Percentiles rank a stretch among this genome's conserved stretches.
Evolutionary conservation across 2,797 vertebrate genomes (phyloP).

Genomic region (Tiaroga cobitis): DNA sequence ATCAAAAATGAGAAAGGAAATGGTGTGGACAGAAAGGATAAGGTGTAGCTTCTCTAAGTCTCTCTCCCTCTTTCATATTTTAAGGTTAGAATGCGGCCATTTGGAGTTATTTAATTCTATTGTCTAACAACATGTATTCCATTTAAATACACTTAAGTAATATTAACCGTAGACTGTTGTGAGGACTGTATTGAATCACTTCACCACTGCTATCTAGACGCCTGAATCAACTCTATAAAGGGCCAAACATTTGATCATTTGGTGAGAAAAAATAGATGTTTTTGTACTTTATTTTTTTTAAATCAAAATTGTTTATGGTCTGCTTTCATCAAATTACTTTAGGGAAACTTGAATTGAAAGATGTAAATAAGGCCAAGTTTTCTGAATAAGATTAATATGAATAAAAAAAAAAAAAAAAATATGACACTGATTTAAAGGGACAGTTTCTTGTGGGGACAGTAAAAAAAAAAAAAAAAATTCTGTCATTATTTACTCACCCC

Average conservation of each 20-base stretch:
- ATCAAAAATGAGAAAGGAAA: conserved; percentile 18
- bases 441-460: not conserved
- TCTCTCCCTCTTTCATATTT: not conserved
- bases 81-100: not conserved
- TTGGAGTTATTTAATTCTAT: not conserved
- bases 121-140: not conserved
- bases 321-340: not conserved
- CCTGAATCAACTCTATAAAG: not conserved
- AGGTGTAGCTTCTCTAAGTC: not conserved
- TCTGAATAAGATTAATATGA: not conserved
- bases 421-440: not conserved
- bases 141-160: not conserved
- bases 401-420: too few relatives aligned
- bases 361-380: not conserved
- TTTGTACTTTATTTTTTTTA: too few relatives aligned
- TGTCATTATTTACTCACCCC: not conserved
- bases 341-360: not conserved
- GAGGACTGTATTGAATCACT: not conserved
- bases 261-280: not conserved
- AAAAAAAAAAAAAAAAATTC: too few relatives aligned
- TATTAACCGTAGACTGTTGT: not conserved
- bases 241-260: not conserved
- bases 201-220: not conserved
- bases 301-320: not conserved
- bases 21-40: conserved; percentile 4